phyloP scores from a whole-genome alignment of 30 jellyfish, hydroid and myxozoan species.

The Chrysaora quinquecirrha region DNA sequence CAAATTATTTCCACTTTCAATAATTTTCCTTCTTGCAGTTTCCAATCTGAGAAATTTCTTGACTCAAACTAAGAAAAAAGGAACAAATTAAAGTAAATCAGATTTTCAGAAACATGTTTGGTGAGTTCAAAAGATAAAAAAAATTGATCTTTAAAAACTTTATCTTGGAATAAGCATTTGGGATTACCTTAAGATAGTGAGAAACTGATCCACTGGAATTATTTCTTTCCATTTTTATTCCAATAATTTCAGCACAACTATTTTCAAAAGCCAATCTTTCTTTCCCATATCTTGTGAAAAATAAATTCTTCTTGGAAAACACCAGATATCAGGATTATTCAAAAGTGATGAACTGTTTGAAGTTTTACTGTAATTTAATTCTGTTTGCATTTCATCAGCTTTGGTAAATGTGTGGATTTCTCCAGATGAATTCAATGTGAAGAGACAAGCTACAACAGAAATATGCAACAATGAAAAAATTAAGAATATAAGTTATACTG shows the following conservation, averaged over 20 bases:
- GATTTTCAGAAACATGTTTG: neutral
- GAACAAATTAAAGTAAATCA: neutral
- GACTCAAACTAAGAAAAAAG: neutral
- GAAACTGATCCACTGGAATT: neutral
- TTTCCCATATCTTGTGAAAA: conserved; percentile 20
- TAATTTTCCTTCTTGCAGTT: conserved; percentile 3
- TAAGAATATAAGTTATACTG: no score
- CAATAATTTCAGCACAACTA: conserved; percentile 23
- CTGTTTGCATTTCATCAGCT: neutral
- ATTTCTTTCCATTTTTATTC: neutral
- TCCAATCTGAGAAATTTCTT: conserved; percentile 14
- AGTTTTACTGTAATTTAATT: neutral
- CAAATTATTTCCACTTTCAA: conserved; percentile 26
- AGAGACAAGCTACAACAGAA: neutral
- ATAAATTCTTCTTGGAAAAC: conserved; percentile 37
- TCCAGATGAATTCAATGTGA: neutral
- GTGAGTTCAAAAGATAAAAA: no score
- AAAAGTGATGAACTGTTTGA: neutral
- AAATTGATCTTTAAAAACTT: no score
- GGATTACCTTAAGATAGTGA: conserved; percentile 29
- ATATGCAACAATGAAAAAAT: no score
- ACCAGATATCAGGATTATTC: neutral
- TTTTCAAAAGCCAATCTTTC: conserved; percentile 34
- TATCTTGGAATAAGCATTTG: neutral
- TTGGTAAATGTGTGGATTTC: neutral